Evolutionary conservation across 2,888 invertebrate genomes (phyloP), one percentile per base, ranked within the genome.

Genomic region (Monoplex corrugatus): DNA sequence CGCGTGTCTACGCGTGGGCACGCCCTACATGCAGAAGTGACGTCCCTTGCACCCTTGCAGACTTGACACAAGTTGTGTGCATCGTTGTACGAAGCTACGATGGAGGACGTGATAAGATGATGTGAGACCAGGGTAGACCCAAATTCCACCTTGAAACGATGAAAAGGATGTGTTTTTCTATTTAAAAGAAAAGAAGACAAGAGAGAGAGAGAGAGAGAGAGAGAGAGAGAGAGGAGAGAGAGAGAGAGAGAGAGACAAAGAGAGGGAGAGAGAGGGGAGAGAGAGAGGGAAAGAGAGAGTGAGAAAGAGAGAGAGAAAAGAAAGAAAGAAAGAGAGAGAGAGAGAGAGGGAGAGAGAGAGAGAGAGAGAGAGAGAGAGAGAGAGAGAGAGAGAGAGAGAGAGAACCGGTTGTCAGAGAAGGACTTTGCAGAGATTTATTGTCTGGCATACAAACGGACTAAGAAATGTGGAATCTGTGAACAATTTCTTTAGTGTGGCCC

Each of bases 311-410:
- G 8, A 68, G 63, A 68, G 63, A 68, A 72, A 35, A 72, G 72
- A 72, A 35, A 72, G 72, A 72, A 35, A 72, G 72, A 72, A 35
- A 72, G 72, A 68, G 63, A 68, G 72, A 72, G 72, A 72, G 72
- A 72, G 72, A 72, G 72, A 72, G 72, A 72, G 72, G 35, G 72
- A 72, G 72, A 72, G 72, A 72, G 72, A 72, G 72, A 72, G 72
- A 72, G 35, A 72, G 72, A 72, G 35, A 72, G 72, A 72, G 35
- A 72, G 72, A 72, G 35, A 72, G 72, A 72, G 35, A 72, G 72
- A 72, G 8, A 72, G 72, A 72, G 8, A 72, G 72, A 72, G 63
- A 28, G 13, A 28, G 63, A 28, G 63, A 68, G 63, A 68, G 63
- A n/a, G 63, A n/a, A 23, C 5, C 23, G 63, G 63, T 19, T 6